Base-by-base conservation (phyloP, 2,888 invertebrate species). In the Boloria euphrosyne region DNA sequence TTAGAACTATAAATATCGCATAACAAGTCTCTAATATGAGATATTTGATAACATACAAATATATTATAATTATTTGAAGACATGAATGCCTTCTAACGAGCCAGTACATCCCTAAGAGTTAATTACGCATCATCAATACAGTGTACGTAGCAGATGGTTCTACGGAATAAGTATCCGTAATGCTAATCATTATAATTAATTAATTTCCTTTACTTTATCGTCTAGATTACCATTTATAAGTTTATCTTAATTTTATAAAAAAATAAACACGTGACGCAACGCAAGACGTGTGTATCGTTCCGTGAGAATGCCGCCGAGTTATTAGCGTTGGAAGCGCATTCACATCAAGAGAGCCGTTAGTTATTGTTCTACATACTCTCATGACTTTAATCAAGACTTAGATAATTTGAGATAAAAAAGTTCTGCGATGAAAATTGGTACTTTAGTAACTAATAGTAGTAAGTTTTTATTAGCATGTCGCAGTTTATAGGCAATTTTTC, bases 281-380 rank as follows among this genome's bases (percentile, higher is more conserved):
- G 73, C 74, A 74, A 81, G 79, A 78, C 78, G 83, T 82, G 84
- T 80, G 78, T 85, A 85, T 75, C 85, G 88, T 87, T 85, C 85
- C 86, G 79, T 82, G 83, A 86, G 86, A 86, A 82, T 83, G 83
- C 78, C 78, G 80, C 70, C 78, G 79, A 75, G 82, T 76, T 81
- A 84, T 85, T 84, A 82, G 75, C 76, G 74, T 70, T 74, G 76
- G 31, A 69, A 78, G 75, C 72, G 70, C 78, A 76, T 79, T 78
- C 77, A 78, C 78, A 76, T 73, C 72, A 69, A 70, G 73, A 69
- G 72, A 74, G 74, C 84, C 82, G 82, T 83, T 81, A 84, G 70
- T 76, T 77, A 79, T 80, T 81, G 81, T 82, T 77, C 73, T 66
- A 73, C 69, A 72, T 75, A 69, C 54, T 62, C 62, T 68, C 65